These are phyloP conservation scores for Gonatopus flavifemur DNA, from an alignment of 1,140 invertebrate genomes.

Conservation along the genomic window DNA sequence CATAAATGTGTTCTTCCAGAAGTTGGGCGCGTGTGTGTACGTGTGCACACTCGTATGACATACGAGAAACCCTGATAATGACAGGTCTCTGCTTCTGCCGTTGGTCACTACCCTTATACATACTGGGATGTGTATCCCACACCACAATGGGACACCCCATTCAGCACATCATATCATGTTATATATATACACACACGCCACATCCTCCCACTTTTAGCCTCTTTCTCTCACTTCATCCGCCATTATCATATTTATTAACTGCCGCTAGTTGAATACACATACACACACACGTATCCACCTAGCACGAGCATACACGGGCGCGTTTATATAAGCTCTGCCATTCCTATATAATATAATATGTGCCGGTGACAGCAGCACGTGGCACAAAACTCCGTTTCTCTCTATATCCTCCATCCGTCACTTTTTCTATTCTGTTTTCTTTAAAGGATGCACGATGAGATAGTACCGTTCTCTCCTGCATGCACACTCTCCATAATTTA, in stretches of 20 bases:
- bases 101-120: slow-evolving; percentile 45
- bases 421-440: background rate
- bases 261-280: slow-evolving; percentile 51
- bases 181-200: no score
- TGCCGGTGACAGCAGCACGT: slow-evolving; percentile 57
- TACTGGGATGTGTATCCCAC: slow-evolving; percentile 33
- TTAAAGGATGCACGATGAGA: no score
- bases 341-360: slow-evolving; percentile 57
- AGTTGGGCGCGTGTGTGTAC: slow-evolving; percentile 16
- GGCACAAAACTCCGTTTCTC: slow-evolving; percentile 20
- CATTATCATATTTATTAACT: slow-evolving; percentile 61
- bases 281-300: slow-evolving; percentile 54
- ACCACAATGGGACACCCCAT: no score
- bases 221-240: slow-evolving; percentile 37
- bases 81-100: slow-evolving; percentile 38
- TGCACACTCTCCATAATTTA: slow-evolving; percentile 1
- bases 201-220: slow-evolving; percentile 5
- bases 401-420: background rate
- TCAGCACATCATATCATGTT: no score
- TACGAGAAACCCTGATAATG: slow-evolving; percentile 46
- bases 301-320: no score
- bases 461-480: background rate
- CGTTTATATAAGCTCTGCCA: no score
- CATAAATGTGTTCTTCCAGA: background rate
- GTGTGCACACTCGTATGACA: slow-evolving; percentile 35